Base-by-base conservation (phyloP, 1,140 invertebrate genomes). In the Drosophila sp. region DNA sequence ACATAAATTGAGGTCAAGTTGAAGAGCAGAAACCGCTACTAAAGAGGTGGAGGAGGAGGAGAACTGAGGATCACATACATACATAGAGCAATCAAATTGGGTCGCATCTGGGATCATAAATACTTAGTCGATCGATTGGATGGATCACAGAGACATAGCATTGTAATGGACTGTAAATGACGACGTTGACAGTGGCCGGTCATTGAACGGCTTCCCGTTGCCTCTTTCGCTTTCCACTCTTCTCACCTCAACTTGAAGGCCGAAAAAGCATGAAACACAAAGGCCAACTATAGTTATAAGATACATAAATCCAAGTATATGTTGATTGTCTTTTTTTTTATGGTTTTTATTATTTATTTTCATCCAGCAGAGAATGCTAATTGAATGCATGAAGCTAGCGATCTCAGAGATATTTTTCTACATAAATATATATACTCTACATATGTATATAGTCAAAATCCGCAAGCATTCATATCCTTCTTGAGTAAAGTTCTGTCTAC, bases 1-100 rank as follows among this genome's bases (percentile, higher is more conserved):
- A 41, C 60, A 33, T 54, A 50, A 65, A 84, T 78, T 76, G 66
- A 41, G 82, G 82, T 85, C 82, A 85, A 85, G 82, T 85, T 87
- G 69, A 85, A 85, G 81, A 79, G 64, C 70, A 67, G 54, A 23
- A 74, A 40, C 35, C 33, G 17, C 38, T 30, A 23, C 8, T 10
- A 23, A 3, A 25, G 17, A 60, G 5, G 10, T 4, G 33, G 6
- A 5, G 35, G 35, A 11, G 35, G 10, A 38, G 35, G 3, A 40
- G 10, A 38, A 60, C 57, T 60, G 32, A 60, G 57, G 57, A 60
- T 60, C 57, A 5, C 2, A 44, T 44, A 7, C 17, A 25, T 23
- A 25, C 41, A 23, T 2, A 33, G 1, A 5, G 5, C 1, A 17
- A 44, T 44, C 23, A 8, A 58, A 58, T 62, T 29, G 30, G 60